Base-by-base conservation (phyloP, 2,113 vertebrate species). In the Verasper variegatus region DNA sequence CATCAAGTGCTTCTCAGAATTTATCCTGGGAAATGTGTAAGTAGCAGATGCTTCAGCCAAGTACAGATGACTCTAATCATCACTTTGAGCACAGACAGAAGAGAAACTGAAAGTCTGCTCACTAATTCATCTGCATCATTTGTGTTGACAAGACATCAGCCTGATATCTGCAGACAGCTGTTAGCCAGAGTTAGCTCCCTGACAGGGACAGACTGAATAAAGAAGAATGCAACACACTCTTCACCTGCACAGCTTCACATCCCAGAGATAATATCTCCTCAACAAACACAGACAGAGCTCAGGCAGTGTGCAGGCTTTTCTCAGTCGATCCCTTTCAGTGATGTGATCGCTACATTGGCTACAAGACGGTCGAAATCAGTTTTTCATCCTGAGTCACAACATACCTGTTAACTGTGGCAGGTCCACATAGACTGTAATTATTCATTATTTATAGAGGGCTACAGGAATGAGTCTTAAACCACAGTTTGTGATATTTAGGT, bases 91-190 rank as follows among this genome's bases (percentile, higher is more conserved):
- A 69, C 7, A 57, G 31, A 56, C 51, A 24, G 21, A 23, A 10
- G 20, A 42, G 14, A 56, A 56, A 18, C 31, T 24, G 31, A 24
- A 54, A 56, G 54, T 57, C 21, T 42, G 54, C 35, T 42, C 67
- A 24, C 31, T 69, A 57, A 57, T 5, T 68, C n/a, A 26, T 27
- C 10, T 20, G 26, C 17, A 27, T 7, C 47, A 23, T 57, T 40
- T 57, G 54, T 57, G 67, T 56, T 69, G 67, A 69, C 67, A 69
- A 69, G 54, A 57, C 52, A 42, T 57, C 67, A 57, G 35, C 54
- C 67, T 69, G 67, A 57, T 57, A 18, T 56, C 35, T 26, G 67
- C 21, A 69, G 54, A 42, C 31, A 56, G 67, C 65, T 23, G 65
- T 35, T 68, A 37, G 27, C 26, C 14, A 5, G 26, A 55, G 65